Percentiles rank a stretch among this genome's conserved stretches.
Conservation (phyloP, 2,888 invertebrate species). For the Epistrophe grossulariae region DNA sequence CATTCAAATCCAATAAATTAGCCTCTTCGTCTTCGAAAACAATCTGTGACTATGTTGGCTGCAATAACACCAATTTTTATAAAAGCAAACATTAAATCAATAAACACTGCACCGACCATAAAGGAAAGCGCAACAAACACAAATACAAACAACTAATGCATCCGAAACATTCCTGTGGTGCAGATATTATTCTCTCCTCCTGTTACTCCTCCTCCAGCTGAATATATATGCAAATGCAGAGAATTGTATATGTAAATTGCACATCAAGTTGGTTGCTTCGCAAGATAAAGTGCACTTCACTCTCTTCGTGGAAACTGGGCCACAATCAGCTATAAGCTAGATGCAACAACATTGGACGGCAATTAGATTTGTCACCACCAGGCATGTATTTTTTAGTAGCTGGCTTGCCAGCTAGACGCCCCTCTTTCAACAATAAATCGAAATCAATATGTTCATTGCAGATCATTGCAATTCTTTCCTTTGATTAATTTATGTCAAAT, state of each 20-base stretch:
- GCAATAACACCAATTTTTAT: constrained; percentile 32
- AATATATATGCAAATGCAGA: not conserved
- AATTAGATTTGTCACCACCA: constrained; percentile 64
- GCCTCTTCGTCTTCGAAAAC: constrained; percentile 39
- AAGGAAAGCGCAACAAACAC: constrained; percentile 46
- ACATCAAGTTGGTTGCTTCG: constrained; percentile 14
- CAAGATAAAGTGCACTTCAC: constrained; percentile 50
- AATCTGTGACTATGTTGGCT: constrained; percentile 37
- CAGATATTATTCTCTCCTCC: constrained; percentile 24
- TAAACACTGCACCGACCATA: constrained; percentile 65
- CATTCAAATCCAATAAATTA: constrained; percentile 48
- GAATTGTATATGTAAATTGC: constrained; percentile 63
- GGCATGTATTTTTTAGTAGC: constrained; percentile 12
- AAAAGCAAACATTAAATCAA: constrained; percentile 60
- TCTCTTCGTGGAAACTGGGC: constrained; percentile 59
- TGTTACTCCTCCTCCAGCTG: not conserved
- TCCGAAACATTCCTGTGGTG: constrained; percentile 16
- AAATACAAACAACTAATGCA: constrained; percentile 23
- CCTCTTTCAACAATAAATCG: constrained; percentile 58
- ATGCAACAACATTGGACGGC: constrained; percentile 43
- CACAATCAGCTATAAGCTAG: constrained; percentile 46
- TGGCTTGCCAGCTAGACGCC: constrained; percentile 47
- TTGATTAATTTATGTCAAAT: constrained; percentile 67
- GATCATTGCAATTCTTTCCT: constrained; percentile 28
- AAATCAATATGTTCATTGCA: constrained; percentile 42